Evolutionary conservation across 2,113 vertebrate species (phyloP).

Genomic region (Saguinus imperator): DNA sequence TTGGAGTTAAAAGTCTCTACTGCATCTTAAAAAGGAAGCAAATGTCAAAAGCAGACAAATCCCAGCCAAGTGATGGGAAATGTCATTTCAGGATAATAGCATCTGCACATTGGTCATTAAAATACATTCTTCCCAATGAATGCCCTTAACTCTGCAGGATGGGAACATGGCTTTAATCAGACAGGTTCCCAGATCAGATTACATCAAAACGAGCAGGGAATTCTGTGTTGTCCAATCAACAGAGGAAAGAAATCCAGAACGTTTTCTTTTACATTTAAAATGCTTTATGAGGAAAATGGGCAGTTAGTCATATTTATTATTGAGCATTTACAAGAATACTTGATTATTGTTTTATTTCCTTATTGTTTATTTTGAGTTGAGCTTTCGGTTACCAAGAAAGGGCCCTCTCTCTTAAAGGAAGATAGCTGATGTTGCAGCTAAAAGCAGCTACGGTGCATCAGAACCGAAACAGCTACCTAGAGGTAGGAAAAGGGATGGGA

Average conservation of each 20-base stretch:
- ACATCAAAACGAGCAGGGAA: neutral
- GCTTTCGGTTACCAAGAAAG: constrained; percentile 2
- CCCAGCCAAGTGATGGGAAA: constrained; percentile 50
- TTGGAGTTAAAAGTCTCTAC: constrained; percentile 7
- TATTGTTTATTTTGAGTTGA: constrained; percentile 7
- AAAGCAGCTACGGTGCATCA: neutral
- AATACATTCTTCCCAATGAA: constrained; percentile 47
- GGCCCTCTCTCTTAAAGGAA: neutral
- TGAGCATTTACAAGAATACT: neutral
- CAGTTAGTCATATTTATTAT: constrained; percentile 24
- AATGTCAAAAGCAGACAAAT: constrained; percentile 50
- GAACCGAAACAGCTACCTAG: neutral
- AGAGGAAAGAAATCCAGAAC: constrained; percentile 29
- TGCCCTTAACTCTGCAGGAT: constrained; percentile 15
- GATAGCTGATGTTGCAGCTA: neutral
- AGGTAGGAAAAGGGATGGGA: neutral
- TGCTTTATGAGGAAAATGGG: constrained; percentile 27
- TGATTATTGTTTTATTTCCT: neutral
- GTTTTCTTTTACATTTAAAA: constrained; percentile 20
- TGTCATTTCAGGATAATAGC: constrained; percentile 52
- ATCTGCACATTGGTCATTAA: constrained; percentile 31
- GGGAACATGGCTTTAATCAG: constrained; percentile 16
- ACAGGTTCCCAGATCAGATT: neutral
- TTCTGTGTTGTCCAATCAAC: neutral
- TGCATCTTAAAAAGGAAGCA: constrained; percentile 29